Conservation (phyloP, 1,140 invertebrate genomes). For the Radopholus similis region DNA sequence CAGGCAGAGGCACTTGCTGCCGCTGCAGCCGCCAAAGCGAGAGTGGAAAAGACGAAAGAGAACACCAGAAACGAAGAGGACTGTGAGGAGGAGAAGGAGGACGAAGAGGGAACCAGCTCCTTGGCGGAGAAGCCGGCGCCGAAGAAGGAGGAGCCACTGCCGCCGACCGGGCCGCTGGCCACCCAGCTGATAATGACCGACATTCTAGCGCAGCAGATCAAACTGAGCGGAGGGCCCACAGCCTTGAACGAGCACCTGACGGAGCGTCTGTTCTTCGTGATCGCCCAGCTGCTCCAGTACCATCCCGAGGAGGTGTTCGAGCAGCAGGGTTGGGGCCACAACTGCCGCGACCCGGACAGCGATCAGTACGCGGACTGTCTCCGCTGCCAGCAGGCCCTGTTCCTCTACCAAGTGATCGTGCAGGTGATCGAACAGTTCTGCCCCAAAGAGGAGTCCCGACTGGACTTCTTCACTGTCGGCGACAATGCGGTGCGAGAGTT, state of each 20-base stretch:
- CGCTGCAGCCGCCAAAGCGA: background rate
- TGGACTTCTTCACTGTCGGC: background rate
- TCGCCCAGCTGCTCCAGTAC: conserved; percentile 65
- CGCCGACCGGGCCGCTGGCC: conserved; percentile 62
- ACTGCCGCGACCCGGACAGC: conserved; percentile 65
- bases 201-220: conserved; percentile 89
- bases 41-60: background rate
- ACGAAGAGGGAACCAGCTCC: background rate
- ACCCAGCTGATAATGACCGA: conserved; percentile 95
- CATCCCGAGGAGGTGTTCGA: conserved; percentile 73
- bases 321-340: conserved; percentile 72
- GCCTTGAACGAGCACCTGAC: conserved; percentile 66
- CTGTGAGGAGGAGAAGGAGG: background rate
- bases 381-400: conserved; percentile 82
- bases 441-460: conserved; percentile 53
- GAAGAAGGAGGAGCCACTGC: background rate
- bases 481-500: conserved; percentile 13
- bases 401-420: conserved; percentile 78
- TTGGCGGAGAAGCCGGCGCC: background rate
- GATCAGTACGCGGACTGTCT: conserved; percentile 71
- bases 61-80: background rate
- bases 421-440: conserved; percentile 65
- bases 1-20: background rate
- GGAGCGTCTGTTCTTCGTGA: conserved; percentile 41
- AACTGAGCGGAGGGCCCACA: conserved; percentile 81